Conservation (phyloP, 2,888 invertebrate species). For the Thera obeliscata region DNA sequence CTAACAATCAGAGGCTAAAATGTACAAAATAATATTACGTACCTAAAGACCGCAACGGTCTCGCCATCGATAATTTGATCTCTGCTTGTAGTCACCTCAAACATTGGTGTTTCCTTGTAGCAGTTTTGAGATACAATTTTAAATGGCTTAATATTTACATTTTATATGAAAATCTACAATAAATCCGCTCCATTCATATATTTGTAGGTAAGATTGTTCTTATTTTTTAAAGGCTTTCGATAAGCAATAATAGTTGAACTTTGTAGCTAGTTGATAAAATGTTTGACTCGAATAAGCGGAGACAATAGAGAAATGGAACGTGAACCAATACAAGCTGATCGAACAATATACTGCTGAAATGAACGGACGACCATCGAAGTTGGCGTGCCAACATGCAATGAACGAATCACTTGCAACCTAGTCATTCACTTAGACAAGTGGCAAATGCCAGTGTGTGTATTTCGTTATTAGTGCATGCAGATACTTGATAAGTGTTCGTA, state of each 20-base stretch:
- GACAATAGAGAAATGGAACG: slow-evolving; percentile 28
- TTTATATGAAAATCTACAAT: slow-evolving; percentile 60
- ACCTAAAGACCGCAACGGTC: slow-evolving; percentile 61
- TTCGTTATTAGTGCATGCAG: slow-evolving; percentile 79
- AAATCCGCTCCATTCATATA: slow-evolving; percentile 62
- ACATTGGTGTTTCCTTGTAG: slow-evolving; percentile 61
- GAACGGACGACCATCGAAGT: slow-evolving; percentile 39
- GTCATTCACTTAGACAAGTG: slow-evolving; percentile 81
- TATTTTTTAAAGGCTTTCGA: slow-evolving; percentile 61
- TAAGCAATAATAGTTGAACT: slow-evolving; percentile 65
- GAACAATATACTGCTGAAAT: slow-evolving; percentile 50
- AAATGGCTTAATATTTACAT: slow-evolving; percentile 58
- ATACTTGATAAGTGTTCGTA: slow-evolving; percentile 82
- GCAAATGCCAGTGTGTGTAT: slow-evolving; percentile 58
- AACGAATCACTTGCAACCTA: slow-evolving; percentile 78
- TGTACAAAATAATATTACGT: slow-evolving; percentile 71
- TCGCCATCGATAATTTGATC: slow-evolving; percentile 79
- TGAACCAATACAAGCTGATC: slow-evolving; percentile 33
- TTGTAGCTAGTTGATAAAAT: slow-evolving; percentile 56
- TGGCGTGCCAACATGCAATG: slow-evolving; percentile 43
- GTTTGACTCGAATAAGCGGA: slow-evolving; percentile 52
- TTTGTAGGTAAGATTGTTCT: slow-evolving; percentile 64
- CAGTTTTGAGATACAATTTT: slow-evolving; percentile 57
- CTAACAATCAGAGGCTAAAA: slow-evolving; percentile 69
- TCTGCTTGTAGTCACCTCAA: slow-evolving; percentile 70